Evolutionary conservation across 2,797 vertebrate genomes (phyloP).

Genomic region (Bufotes viridis): DNA sequence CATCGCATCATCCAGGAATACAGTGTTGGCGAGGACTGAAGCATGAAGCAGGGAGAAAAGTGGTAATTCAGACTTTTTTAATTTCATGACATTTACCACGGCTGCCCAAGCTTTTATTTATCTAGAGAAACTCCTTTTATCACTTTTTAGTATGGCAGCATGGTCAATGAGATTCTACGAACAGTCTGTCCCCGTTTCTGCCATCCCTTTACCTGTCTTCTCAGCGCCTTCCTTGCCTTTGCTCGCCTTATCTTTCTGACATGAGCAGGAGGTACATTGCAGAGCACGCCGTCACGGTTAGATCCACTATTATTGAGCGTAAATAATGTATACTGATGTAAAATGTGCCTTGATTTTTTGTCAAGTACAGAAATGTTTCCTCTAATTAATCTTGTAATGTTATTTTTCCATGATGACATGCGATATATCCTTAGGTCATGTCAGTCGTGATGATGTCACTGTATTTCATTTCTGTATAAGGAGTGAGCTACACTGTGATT

Average conservation of each 20-base stretch:
- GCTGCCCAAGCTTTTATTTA: too few relatives aligned
- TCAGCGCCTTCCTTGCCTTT: background rate
- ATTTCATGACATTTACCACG: too few relatives aligned
- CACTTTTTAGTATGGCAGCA: too few relatives aligned
- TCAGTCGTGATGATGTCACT: background rate
- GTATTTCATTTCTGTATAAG: background rate
- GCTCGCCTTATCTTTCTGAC: conserved; percentile 18
- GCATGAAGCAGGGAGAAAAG: too few relatives aligned
- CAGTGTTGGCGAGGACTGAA: too few relatives aligned
- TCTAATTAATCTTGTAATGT: background rate
- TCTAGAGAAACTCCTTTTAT: too few relatives aligned
- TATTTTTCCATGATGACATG: background rate
- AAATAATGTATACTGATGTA: conserved; percentile 22
- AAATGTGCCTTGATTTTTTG: background rate
- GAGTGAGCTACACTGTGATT: background rate
- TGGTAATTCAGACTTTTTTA: too few relatives aligned
- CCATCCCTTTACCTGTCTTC: conserved; percentile 4
- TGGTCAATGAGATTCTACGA: background rate
- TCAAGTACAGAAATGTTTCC: background rate
- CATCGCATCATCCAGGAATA: too few relatives aligned
- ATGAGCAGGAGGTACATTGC: conserved; percentile 21
- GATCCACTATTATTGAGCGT: background rate
- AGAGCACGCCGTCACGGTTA: background rate
- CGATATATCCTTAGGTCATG: background rate
- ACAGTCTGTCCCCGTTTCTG: background rate